Conservation (phyloP, 2,113 vertebrate species). For the Lophura nycthemera region DNA sequence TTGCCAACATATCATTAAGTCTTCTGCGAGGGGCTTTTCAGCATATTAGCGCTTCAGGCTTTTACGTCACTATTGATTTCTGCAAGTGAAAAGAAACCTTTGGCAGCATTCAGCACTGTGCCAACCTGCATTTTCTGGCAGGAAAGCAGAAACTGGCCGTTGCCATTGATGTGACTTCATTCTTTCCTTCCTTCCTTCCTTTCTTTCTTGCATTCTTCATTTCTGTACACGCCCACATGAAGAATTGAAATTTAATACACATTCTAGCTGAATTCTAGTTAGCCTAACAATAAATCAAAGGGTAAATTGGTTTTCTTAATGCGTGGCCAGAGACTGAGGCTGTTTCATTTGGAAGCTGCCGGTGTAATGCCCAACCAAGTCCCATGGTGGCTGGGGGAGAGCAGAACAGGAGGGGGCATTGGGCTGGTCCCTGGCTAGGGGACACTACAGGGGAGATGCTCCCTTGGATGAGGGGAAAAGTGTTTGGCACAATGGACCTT, state of each 20-base stretch:
- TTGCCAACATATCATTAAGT: conserved; percentile 72
- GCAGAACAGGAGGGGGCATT: background rate
- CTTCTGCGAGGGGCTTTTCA: conserved; percentile 58
- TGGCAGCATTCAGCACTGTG: conserved; percentile 41
- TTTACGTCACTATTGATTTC: conserved; percentile 72
- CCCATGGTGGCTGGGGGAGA: background rate
- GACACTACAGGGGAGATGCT: background rate
- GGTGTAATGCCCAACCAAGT: accelerated
- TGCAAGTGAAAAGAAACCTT: conserved; percentile 69
- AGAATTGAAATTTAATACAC: conserved; percentile 17
- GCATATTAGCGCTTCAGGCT: conserved; percentile 67
- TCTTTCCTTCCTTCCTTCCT: background rate
- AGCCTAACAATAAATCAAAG: conserved; percentile 36
- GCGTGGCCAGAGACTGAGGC: background rate
- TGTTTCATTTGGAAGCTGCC: background rate
- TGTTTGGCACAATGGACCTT: background rate
- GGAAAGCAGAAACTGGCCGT: conserved; percentile 30
- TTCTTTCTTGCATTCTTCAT: background rate
- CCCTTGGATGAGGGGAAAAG: background rate
- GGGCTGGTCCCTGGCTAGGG: background rate
- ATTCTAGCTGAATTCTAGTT: background rate
- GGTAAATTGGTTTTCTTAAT: background rate
- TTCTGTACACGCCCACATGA: background rate
- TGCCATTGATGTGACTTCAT: conserved; percentile 31
- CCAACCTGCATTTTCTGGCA: conserved; percentile 46